Conservation (phyloP, 2,113 vertebrate species). For the Aphelocoma coerulescens region DNA sequence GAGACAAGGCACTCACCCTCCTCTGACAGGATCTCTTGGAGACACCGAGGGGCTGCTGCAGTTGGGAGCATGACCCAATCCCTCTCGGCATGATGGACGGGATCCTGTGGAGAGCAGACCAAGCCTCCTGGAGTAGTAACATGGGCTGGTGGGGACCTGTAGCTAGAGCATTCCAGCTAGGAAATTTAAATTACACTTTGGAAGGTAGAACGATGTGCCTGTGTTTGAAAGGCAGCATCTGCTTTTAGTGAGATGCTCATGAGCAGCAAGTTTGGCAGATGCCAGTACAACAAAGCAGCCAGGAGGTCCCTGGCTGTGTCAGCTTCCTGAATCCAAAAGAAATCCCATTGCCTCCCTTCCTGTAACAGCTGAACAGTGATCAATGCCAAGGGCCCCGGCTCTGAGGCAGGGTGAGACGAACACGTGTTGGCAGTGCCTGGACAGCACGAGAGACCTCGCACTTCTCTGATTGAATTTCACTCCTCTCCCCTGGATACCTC, state of each 20-base stretch:
- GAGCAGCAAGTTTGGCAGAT: not conserved
- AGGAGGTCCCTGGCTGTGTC: not conserved
- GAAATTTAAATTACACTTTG: not conserved
- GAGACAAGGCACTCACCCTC: not conserved
- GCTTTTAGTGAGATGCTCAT: not conserved
- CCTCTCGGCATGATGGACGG: accelerated
- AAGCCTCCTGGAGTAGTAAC: not conserved
- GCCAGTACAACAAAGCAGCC: not conserved
- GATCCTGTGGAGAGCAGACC: not conserved
- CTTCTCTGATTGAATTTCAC: not conserved
- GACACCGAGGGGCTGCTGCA: not conserved
- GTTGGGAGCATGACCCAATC: accelerated
- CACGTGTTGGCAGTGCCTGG: not conserved
- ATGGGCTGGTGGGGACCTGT: not conserved
- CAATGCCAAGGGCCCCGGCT: accelerated
- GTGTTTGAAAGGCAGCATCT: not conserved
- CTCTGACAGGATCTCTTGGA: not conserved
- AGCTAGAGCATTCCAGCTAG: not conserved
- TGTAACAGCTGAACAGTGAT: accelerated
- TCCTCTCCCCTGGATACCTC: not conserved
- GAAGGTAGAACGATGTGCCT: not conserved
- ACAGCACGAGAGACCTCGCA: not conserved
- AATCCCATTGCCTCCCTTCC: not conserved
- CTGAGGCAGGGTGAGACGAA: accelerated
- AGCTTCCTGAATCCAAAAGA: not conserved